Conservation (phyloP, 1,140 invertebrate genomes). For the Popillia japonica region DNA sequence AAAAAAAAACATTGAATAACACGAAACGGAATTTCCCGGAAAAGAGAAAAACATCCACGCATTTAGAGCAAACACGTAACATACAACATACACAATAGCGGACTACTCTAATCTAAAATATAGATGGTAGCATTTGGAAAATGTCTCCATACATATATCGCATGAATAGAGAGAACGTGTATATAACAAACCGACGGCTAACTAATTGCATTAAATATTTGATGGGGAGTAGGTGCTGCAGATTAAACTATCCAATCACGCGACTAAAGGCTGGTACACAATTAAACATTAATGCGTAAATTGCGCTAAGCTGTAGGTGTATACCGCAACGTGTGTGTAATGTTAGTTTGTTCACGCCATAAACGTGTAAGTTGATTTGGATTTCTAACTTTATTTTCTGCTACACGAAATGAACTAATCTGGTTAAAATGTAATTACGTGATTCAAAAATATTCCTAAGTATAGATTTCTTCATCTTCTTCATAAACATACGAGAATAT, state of each 20-base stretch:
- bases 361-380: neutral
- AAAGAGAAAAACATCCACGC: neutral
- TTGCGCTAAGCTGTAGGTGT: neutral
- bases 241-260: conserved; percentile 33
- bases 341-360: neutral
- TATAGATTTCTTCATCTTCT: too few species aligned
- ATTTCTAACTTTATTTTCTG: neutral
- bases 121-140: too few species aligned
- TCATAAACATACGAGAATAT: neutral
- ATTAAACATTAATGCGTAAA: conserved; percentile 18
- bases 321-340: neutral
- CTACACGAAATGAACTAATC: neutral
- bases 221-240: conserved; percentile 14
- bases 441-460: too few species aligned
- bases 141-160: neutral
- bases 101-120: too few species aligned
- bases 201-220: conserved; percentile 24
- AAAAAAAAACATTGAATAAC: neutral
- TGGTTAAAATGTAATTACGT: neutral
- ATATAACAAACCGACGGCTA: neutral
- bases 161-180: neutral
- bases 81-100: neutral
- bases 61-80: too few species aligned
- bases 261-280: neutral
- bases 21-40: neutral